These are phyloP conservation scores for Eurystomus glaucurus DNA, from an alignment of 2,797 vertebrate genomes.

Conservation along the genomic window DNA sequence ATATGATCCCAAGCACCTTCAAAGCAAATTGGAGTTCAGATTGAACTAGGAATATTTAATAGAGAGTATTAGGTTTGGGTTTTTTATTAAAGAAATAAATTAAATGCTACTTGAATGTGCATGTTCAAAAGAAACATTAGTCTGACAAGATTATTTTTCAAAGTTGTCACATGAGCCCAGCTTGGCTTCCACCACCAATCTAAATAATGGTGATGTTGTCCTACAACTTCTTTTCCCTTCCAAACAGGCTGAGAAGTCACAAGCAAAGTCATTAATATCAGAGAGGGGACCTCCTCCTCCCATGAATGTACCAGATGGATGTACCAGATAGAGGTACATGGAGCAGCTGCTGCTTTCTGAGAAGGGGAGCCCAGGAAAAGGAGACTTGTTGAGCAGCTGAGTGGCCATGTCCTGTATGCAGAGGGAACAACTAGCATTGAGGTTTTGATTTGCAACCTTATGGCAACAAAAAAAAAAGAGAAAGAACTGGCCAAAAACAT, in stretches of 20 bases:
- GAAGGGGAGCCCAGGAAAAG: not conserved
- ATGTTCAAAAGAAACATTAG: not conserved
- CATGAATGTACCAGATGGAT: not conserved
- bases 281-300: not conserved
- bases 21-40: not conserved
- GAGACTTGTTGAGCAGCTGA: not conserved
- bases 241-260: not conserved
- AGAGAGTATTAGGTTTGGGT: not conserved
- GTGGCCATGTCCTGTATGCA: fast-evolving
- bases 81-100: not conserved
- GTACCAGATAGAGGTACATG: not conserved
- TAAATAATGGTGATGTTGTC: not conserved
- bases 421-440: not conserved
- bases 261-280: not conserved
- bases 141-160: not conserved
- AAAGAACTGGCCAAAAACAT: not conserved
- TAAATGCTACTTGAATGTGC: not conserved
- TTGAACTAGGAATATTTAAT: not conserved
- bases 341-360: not conserved
- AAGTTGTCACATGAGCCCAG: not conserved
- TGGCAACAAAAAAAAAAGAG: not conserved
- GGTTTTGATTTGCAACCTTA: not conserved
- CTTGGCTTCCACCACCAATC: not conserved
- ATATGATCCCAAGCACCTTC: not conserved
- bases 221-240: not conserved